These are phyloP conservation scores for Bactericera cockerelli DNA, from an alignment of 1,140 invertebrate genomes.

Conservation along the genomic window DNA sequence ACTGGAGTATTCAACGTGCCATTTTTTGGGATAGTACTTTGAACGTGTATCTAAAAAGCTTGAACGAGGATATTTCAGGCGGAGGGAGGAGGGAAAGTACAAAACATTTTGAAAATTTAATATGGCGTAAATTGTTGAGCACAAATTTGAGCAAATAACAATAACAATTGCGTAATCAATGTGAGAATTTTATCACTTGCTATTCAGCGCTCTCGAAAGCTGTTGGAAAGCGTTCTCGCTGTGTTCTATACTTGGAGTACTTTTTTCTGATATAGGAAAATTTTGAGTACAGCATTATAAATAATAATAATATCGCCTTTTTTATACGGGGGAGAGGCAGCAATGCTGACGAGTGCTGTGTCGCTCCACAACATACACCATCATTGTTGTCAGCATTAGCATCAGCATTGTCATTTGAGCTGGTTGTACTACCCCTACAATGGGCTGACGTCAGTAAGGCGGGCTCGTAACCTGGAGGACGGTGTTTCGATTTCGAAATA, in stretches of 20 bases:
- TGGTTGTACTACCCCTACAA: neutral
- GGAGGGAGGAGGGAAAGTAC: no score
- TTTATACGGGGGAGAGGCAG: neutral
- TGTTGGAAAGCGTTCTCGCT: no score
- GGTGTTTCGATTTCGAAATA: neutral
- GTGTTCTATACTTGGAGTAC: no score
- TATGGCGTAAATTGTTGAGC: neutral
- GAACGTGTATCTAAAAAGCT: no score
- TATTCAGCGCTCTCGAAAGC: neutral
- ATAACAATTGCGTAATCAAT: conserved; percentile 6
- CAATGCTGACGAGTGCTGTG: neutral
- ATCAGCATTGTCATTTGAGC: neutral
- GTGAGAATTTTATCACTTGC: conserved; percentile 5
- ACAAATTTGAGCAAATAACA: neutral
- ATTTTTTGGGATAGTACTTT: no score
- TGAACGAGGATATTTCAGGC: no score
- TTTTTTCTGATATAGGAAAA: no score
- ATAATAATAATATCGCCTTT: no score
- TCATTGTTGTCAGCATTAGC: neutral
- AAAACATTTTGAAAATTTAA: neutral
- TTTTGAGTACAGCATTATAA: no score
- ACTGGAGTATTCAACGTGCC: no score
- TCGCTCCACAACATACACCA: neutral
- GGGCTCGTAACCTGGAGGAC: neutral
- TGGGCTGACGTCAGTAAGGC: neutral